phyloP scores from a whole-genome alignment of 2,113 vertebrate species.

The Amazona guildingii region DNA sequence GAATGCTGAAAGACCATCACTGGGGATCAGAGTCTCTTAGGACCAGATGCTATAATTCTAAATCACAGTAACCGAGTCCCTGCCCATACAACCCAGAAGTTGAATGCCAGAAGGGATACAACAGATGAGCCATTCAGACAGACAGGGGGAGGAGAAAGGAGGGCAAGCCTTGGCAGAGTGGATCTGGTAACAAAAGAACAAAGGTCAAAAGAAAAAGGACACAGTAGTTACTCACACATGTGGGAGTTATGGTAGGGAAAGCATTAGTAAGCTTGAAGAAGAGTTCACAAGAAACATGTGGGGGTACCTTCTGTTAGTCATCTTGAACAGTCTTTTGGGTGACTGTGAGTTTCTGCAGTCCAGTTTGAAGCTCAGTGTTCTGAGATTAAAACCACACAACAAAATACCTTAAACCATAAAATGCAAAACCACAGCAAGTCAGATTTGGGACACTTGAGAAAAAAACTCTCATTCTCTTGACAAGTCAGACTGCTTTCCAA shows the following conservation, averaged over 20 bases:
- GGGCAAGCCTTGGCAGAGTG: neutral
- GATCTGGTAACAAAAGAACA: neutral
- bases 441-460: neutral
- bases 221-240: accelerated
- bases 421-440: neutral
- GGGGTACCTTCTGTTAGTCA: neutral
- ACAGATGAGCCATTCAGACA: constrained; percentile 11
- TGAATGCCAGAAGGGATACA: neutral
- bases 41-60: neutral
- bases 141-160: neutral
- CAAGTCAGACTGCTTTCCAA: neutral
- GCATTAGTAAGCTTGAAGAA: neutral
- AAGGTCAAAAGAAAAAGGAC: neutral
- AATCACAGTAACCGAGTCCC: neutral
- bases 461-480: neutral
- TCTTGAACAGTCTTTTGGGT: neutral
- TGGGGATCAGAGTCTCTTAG: neutral
- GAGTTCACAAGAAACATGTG: neutral
- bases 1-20: neutral
- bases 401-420: neutral
- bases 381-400: neutral
- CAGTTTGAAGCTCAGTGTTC: neutral
- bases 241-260: neutral
- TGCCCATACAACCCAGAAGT: neutral
- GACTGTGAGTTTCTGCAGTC: neutral